Conservation (phyloP, 2,113 vertebrate species). For the Crotalus helleri region DNA sequence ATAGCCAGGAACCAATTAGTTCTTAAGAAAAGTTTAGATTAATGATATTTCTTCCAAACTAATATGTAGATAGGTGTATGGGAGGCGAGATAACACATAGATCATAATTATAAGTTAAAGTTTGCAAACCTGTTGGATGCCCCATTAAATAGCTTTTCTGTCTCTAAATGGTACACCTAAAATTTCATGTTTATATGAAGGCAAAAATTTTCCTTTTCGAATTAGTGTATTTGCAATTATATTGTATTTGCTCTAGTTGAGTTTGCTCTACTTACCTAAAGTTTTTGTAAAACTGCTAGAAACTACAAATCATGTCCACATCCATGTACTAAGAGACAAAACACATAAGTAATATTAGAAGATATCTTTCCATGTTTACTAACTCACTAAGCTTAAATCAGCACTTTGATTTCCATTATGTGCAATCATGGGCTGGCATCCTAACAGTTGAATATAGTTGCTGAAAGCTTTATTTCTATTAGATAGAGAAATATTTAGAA, state of each 20-base stretch:
- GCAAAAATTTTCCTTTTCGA: not conserved
- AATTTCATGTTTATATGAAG: not conserved
- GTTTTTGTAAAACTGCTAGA: not conserved
- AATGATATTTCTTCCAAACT: not conserved
- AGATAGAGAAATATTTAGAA: not conserved
- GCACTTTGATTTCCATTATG: not conserved
- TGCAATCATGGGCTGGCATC: not conserved
- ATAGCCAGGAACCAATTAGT: not conserved
- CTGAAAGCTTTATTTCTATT: slow-evolving; percentile 1
- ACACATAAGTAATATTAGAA: not conserved
- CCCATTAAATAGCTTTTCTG: fast-evolving
- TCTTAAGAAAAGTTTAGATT: not conserved
- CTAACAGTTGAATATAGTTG: not conserved
- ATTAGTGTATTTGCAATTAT: not conserved
- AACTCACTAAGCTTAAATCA: not conserved
- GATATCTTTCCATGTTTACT: not conserved
- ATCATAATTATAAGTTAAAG: not conserved
- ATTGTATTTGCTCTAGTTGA: not conserved
- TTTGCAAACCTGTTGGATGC: not conserved
- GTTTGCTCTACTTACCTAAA: not conserved
- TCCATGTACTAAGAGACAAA: not conserved
- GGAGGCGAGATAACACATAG: not conserved
- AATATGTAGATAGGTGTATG: not conserved
- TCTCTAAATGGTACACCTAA: not conserved
- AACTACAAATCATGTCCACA: not conserved